Evolutionary conservation across 2,797 vertebrate species (phyloP).

Genomic region (Hyperoplus immaculatus): DNA sequence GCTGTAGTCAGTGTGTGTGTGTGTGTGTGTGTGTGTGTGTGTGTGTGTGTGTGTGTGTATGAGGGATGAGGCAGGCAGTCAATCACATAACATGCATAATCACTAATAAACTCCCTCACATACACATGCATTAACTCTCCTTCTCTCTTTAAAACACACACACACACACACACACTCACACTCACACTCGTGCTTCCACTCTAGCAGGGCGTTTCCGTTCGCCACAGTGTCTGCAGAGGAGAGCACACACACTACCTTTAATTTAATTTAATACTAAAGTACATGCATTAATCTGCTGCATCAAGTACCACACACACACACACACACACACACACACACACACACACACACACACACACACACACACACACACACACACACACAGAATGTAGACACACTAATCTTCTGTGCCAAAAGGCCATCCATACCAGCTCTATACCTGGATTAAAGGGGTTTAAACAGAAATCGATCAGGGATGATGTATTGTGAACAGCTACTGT

Average conservation of each 20-base stretch:
- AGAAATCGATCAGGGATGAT: slow-evolving; percentile 66
- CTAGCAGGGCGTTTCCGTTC: slow-evolving; percentile 61
- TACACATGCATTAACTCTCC: neutral
- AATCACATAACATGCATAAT: slow-evolving; percentile 59
- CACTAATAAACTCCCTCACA: slow-evolving; percentile 36
- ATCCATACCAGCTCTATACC: slow-evolving; percentile 58
- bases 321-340: slow-evolving; percentile 24
- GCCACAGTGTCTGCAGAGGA: slow-evolving; percentile 35
- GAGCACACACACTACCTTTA: slow-evolving; percentile 27
- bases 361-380: slow-evolving; percentile 16
- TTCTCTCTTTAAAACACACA: slow-evolving; percentile 1
- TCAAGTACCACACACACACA: slow-evolving; percentile 23
- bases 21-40: neutral
- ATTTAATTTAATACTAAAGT: slow-evolving; percentile 56
- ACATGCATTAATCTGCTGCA: slow-evolving; percentile 69
- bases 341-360: slow-evolving; percentile 25
- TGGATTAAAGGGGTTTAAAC: slow-evolving; percentile 68
- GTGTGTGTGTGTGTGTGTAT: neutral
- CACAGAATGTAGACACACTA: slow-evolving; percentile 45
- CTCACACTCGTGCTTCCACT: slow-evolving; percentile 18
- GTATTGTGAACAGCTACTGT: slow-evolving; percentile 50
- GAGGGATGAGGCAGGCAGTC: slow-evolving; percentile 33
- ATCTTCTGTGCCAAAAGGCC: slow-evolving; percentile 60
- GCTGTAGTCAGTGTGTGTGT: neutral
- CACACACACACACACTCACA: slow-evolving; percentile 8